Conservation (phyloP, 2,888 invertebrate species). For the Lordiphosa fenestrarum region DNA sequence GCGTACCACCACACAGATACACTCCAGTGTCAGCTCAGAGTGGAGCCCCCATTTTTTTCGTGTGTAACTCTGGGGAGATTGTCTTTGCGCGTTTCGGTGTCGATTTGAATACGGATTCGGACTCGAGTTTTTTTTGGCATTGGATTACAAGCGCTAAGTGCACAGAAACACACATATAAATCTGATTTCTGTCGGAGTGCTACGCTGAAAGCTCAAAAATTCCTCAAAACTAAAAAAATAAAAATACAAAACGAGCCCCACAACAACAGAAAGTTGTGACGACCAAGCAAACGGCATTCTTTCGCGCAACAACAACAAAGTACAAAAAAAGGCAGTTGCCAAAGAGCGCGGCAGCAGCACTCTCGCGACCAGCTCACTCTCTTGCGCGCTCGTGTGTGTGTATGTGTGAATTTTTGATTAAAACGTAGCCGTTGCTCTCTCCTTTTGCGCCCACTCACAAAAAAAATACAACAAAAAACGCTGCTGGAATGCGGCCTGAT, state of each 20-base stretch:
- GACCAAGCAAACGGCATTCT: conserved; percentile 77
- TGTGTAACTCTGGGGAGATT: conserved; percentile 19
- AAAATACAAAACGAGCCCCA: conserved; percentile 41
- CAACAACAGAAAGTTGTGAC: conserved; percentile 53
- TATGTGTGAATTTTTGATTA: conserved; percentile 55
- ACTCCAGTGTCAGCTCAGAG: conserved; percentile 29
- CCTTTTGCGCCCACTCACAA: conserved; percentile 15
- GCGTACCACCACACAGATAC: conserved; percentile 1
- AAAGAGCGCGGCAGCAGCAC: conserved; percentile 22
- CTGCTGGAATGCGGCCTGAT: conserved; percentile 61
- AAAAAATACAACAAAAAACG: conserved; percentile 17
- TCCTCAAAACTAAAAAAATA: conserved; percentile 15
- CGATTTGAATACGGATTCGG: conserved; percentile 35
- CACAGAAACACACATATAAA: conserved; percentile 1
- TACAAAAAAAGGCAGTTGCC: conserved; percentile 39
- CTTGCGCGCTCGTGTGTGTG: conserved; percentile 18
- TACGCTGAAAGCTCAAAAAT: conserved; percentile 21
- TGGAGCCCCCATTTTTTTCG: conserved; percentile 18
- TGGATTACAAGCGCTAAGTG: conserved; percentile 54
- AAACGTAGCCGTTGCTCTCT: conserved; percentile 55
- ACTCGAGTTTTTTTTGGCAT: conserved; percentile 40
- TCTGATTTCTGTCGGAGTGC: conserved; percentile 38
- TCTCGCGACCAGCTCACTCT: conserved; percentile 25
- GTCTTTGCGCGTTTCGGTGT: conserved; percentile 55
- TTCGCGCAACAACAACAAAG: conserved; percentile 78